These are phyloP conservation scores for Drosophila quinaria DNA, from an alignment of 2,888 invertebrate genomes.

Conservation along the genomic window DNA sequence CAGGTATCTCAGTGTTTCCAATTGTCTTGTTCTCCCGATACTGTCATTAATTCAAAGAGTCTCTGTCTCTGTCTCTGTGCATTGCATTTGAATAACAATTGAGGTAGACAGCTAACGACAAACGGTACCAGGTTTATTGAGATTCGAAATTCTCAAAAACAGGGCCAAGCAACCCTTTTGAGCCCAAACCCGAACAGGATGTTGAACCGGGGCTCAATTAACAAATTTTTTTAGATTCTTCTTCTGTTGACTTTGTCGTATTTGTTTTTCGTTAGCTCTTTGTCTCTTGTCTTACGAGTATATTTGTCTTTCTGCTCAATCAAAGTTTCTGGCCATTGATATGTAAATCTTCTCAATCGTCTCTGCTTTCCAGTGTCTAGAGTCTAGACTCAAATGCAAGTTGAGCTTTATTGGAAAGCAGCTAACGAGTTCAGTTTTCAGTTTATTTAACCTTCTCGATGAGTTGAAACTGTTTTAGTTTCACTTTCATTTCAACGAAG, in stretches of 20 bases:
- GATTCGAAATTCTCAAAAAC: slow-evolving; percentile 23
- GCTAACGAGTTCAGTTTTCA: slow-evolving; percentile 34
- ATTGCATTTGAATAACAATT: slow-evolving; percentile 70
- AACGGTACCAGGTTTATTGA: slow-evolving; percentile 26
- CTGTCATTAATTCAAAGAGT: slow-evolving; percentile 72
- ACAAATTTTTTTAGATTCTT: slow-evolving; percentile 56
- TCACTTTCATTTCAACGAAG: slow-evolving; percentile 47
- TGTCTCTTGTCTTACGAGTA: slow-evolving; percentile 26
- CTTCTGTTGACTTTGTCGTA: slow-evolving; percentile 46
- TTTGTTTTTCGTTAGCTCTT: slow-evolving; percentile 39
- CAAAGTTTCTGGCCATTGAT: slow-evolving; percentile 55
- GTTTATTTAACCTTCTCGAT: slow-evolving; percentile 32
- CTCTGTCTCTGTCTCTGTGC: slow-evolving; percentile 16
- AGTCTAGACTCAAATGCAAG: slow-evolving; percentile 11
- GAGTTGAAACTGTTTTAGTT: slow-evolving; percentile 29
- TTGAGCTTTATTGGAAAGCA: slow-evolving; percentile 39
- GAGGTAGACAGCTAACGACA: slow-evolving; percentile 23
- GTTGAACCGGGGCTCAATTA: slow-evolving; percentile 46
- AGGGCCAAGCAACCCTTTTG: slow-evolving; percentile 45
- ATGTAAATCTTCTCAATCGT: slow-evolving; percentile 55
- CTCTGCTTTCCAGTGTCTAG: slow-evolving; percentile 3
- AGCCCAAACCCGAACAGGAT: slow-evolving; percentile 47
- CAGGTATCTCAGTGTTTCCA: slow-evolving; percentile 41
- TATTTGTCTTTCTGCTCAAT: slow-evolving; percentile 52
- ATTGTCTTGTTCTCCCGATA: slow-evolving; percentile 32